phyloP scores from a whole-genome alignment of 2,888 invertebrate genomes.

The Cosmorhoe ocellata region DNA sequence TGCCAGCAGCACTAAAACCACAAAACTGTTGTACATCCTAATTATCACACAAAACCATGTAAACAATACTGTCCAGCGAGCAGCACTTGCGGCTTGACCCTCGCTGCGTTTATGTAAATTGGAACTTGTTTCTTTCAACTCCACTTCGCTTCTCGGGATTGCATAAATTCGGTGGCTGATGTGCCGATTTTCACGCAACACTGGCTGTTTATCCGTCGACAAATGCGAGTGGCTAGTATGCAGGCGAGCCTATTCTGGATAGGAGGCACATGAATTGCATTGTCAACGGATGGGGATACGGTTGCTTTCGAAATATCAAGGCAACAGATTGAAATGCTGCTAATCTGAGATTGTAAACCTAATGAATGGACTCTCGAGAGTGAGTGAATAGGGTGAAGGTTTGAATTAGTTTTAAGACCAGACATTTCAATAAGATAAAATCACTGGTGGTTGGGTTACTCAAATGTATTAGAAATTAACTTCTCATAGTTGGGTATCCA shows the following conservation, averaged over 20 bases:
- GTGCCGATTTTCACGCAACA: constrained; percentile 77
- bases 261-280: constrained; percentile 38
- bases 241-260: constrained; percentile 48
- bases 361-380: constrained; percentile 11
- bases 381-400: constrained; percentile 9
- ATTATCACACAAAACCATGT: constrained; percentile 36
- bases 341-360: constrained; percentile 11
- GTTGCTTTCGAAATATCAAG: constrained; percentile 33
- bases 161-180: constrained; percentile 71
- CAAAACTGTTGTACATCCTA: constrained; percentile 67
- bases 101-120: constrained; percentile 64
- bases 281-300: constrained; percentile 32
- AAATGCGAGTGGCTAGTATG: constrained; percentile 53
- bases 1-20: constrained; percentile 54
- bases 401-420: constrained; percentile 10
- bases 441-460: not conserved
- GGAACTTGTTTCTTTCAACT: constrained; percentile 64
- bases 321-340: constrained; percentile 22
- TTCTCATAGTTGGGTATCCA: not conserved
- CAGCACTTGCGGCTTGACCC: constrained; percentile 57
- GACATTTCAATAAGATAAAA: constrained; percentile 6
- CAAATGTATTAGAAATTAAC: not conserved
- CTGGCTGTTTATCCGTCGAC: constrained; percentile 64
- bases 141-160: constrained; percentile 53
- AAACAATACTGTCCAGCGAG: constrained; percentile 39